Evolutionary conservation across 2,113 vertebrate species (phyloP).

Genomic region (Phalacrocorax pelagicus): DNA sequence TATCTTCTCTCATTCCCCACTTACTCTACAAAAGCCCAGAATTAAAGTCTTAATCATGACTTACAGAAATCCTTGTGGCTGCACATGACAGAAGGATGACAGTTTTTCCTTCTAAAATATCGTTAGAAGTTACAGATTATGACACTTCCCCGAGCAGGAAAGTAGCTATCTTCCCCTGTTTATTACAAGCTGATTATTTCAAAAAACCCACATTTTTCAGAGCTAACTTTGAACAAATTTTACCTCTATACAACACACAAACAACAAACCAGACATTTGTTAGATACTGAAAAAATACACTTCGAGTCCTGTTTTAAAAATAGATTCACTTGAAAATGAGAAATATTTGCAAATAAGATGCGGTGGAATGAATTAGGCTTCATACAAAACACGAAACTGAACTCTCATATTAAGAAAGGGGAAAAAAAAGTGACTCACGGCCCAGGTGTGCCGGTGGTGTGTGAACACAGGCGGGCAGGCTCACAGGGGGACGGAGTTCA

Average conservation of each 20-base stretch:
- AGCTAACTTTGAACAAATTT: conserved; percentile 29
- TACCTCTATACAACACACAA: background rate
- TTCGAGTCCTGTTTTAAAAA: conserved; percentile 13
- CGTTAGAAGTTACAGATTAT: conserved; percentile 8
- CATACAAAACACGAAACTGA: background rate
- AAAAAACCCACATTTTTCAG: background rate
- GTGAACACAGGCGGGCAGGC: background rate
- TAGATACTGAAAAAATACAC: background rate
- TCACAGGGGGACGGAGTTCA: accelerated
- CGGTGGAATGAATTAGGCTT: background rate
- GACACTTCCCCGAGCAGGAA: background rate
- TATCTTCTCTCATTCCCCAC: conserved; percentile 20
- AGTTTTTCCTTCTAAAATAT: background rate
- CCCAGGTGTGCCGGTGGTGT: background rate
- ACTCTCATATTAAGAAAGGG: background rate
- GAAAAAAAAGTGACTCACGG: background rate
- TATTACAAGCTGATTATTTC: conserved; percentile 28
- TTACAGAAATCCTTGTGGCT: conserved; percentile 56
- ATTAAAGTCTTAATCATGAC: conserved; percentile 41
- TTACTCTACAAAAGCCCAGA: background rate
- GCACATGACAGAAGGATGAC: conserved; percentile 32
- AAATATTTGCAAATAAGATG: conserved; percentile 49
- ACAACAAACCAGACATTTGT: conserved; percentile 7
- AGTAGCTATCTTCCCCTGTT: background rate
- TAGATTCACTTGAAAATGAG: conserved; percentile 15